phyloP scores from a whole-genome alignment of 2,888 invertebrate genomes.

The Stenolophus ochropezus region DNA sequence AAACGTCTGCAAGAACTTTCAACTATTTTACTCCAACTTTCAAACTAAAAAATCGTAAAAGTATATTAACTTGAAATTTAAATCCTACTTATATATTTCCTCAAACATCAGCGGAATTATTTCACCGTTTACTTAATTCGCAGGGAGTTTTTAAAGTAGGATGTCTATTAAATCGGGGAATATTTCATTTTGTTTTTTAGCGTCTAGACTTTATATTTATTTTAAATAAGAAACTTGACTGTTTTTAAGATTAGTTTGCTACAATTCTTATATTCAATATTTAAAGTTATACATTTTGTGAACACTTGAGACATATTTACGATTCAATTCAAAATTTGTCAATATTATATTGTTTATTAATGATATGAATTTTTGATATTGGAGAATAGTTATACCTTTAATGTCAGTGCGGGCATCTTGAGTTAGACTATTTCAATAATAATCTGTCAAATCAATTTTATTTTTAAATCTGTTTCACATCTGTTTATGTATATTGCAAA shows the following conservation, averaged over 20 bases:
- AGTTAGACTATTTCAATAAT: no score
- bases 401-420: no score
- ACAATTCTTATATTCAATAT: no score
- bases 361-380: no score
- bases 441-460: no score
- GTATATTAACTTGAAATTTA: constrained; percentile 20
- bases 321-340: no score
- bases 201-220: neutral
- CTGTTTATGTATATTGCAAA: no score
- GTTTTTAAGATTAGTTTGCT: no score
- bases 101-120: constrained; percentile 7
- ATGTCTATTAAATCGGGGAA: neutral
- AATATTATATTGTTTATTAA: no score
- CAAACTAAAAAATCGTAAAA: constrained; percentile 13
- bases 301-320: no score
- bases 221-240: neutral
- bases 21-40: constrained; percentile 29
- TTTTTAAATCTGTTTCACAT: no score
- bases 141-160: neutral
- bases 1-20: constrained; percentile 29
- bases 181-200: neutral
- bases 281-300: neutral
- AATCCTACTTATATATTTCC: constrained; percentile 34
- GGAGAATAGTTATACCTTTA: no score
- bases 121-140: neutral